phyloP scores from a whole-genome alignment of 2,888 invertebrate species.

The Drosophila barbarae region DNA sequence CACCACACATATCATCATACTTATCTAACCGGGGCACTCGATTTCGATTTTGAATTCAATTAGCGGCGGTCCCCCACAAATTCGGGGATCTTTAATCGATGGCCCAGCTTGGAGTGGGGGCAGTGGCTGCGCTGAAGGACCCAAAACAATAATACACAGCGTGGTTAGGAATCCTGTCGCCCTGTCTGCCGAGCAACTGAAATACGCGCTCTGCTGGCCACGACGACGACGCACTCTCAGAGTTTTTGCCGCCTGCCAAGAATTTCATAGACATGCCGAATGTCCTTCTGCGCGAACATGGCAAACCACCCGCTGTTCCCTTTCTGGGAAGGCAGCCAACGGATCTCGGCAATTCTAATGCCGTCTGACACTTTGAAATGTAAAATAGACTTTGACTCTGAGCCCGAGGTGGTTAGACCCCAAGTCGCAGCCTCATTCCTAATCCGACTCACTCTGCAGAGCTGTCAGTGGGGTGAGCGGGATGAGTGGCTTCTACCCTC shows the following conservation, averaged over 20 bases:
- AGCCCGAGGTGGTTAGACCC: conserved; percentile 13
- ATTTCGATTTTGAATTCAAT: conserved; percentile 9
- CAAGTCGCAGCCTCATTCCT: not conserved
- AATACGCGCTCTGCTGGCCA: conserved; percentile 11
- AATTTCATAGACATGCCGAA: conserved; percentile 55
- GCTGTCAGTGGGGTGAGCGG: not conserved
- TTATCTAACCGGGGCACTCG: not conserved
- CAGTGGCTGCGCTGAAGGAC: not conserved
- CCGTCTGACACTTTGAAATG: conserved; percentile 58
- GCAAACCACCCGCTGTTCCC: not conserved
- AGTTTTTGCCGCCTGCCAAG: conserved; percentile 38
- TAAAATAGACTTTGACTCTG: conserved; percentile 46
- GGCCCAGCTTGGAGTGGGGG: not conserved
- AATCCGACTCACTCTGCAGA: conserved; percentile 4
- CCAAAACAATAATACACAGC: conserved; percentile 57
- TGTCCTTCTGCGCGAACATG: not conserved
- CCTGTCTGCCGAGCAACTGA: conserved; percentile 36
- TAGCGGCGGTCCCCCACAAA: not conserved
- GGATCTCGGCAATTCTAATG: conserved; percentile 29
- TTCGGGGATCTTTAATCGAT: conserved; percentile 4
- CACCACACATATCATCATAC: conserved; percentile 3
- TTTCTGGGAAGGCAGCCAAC: not conserved
- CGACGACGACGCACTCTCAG: conserved; percentile 16
- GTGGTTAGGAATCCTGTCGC: conserved; percentile 59
- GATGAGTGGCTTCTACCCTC: not conserved